phyloP scores from a whole-genome alignment of 1,140 invertebrate species.

The Heliconius eleuchia region DNA sequence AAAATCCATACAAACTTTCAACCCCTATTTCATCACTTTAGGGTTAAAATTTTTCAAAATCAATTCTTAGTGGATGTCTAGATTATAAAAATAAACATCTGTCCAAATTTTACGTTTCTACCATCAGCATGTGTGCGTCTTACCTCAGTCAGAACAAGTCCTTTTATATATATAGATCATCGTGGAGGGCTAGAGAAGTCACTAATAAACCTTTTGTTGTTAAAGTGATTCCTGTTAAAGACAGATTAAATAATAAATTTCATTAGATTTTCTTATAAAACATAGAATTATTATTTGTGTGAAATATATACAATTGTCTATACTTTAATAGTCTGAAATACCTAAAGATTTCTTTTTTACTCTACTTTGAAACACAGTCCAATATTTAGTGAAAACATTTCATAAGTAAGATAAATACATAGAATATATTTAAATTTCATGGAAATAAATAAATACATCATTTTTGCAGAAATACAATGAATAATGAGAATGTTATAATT shows the following conservation, averaged over 20 bases:
- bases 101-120: too few species aligned
- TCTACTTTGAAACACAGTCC: background rate
- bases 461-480: background rate
- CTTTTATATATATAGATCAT: too few species aligned
- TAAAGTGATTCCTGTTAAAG: too few species aligned
- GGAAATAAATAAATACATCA: constrained; percentile 2
- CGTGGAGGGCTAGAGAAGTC: too few species aligned
- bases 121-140: too few species aligned
- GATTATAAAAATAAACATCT: too few species aligned
- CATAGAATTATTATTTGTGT: background rate
- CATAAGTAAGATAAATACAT: constrained; percentile 6
- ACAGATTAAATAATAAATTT: background rate
- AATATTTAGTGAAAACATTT: constrained; percentile 10
- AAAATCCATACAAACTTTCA: too few species aligned
- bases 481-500: background rate
- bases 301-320: background rate
- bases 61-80: too few species aligned
- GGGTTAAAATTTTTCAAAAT: too few species aligned
- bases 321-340: background rate
- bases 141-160: too few species aligned
- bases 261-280: background rate
- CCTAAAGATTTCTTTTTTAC: background rate
- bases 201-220: too few species aligned
- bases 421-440: background rate
- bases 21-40: too few species aligned